These are phyloP conservation scores for Drosophila emarginata DNA, from an alignment of 2,888 invertebrate genomes.

Conservation along the genomic window DNA sequence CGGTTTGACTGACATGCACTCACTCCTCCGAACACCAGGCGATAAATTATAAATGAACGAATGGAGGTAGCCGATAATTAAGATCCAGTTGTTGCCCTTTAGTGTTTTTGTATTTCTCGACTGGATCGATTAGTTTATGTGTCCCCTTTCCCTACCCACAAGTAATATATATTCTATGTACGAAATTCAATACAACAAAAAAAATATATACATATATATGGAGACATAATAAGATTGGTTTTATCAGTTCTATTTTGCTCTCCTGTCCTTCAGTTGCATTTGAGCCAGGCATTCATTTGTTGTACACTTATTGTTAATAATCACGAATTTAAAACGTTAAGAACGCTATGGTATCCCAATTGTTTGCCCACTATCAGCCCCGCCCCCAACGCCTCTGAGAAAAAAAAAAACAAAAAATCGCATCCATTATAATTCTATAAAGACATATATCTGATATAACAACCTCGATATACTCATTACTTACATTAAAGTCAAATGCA, in stretches of 20 bases:
- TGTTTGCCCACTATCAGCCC: constrained; percentile 37
- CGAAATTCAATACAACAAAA: not conserved
- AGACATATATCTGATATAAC: constrained; percentile 15
- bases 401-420: not conserved
- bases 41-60: not conserved
- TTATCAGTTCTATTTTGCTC: constrained; percentile 4
- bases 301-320: constrained; percentile 37
- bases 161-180: constrained; percentile 12
- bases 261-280: constrained; percentile 23
- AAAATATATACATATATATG: not conserved
- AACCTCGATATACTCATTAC: constrained; percentile 29
- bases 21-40: constrained; percentile 12
- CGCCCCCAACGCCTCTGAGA: constrained; percentile 20
- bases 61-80: constrained; percentile 1
- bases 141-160: not conserved
- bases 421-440: not conserved
- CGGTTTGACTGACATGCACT: constrained; percentile 60
- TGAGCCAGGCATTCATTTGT: constrained; percentile 41
- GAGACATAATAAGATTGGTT: not conserved
- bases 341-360: constrained; percentile 49
- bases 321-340: constrained; percentile 72
- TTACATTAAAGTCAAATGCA: constrained; percentile 27
- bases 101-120: constrained; percentile 1
- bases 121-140: constrained; percentile 12
- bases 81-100: constrained; percentile 11